A percentile compares a stretch with the other conserved stretches of the same genome.
Conservation (phyloP, 2,797 vertebrate species). For the Dipus sagitta region DNA sequence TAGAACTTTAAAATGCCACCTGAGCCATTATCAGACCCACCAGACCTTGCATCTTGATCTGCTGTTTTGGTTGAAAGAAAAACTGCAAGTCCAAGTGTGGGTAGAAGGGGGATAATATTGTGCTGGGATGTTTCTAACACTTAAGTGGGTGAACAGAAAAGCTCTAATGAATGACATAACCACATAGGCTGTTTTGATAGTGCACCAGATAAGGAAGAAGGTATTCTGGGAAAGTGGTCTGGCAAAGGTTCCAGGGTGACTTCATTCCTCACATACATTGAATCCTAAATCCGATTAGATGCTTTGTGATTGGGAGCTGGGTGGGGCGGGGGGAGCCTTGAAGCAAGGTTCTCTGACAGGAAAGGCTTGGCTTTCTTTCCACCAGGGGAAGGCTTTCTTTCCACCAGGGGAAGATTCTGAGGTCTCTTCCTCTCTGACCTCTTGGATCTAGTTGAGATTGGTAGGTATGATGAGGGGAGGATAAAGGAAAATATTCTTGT, state of each 20-base stretch:
- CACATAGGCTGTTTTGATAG: neutral
- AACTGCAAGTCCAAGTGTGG: neutral
- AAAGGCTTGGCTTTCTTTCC: neutral
- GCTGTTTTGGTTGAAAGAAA: neutral
- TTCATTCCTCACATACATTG: neutral
- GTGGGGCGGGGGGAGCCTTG: too few relatives aligned
- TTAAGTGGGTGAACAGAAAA: neutral
- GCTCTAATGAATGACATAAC: neutral
- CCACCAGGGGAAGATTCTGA: neutral
- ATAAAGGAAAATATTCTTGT: neutral
- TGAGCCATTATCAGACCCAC: neutral
- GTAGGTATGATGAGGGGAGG: neutral
- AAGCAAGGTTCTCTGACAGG: neutral
- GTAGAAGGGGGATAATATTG: neutral
- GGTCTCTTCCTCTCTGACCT: neutral
- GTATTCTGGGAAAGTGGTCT: neutral
- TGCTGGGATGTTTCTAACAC: neutral
- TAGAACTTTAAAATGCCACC: neutral
- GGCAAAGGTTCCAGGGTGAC: neutral
- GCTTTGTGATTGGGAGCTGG: neutral
- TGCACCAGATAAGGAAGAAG: neutral
- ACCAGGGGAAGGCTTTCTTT: neutral
- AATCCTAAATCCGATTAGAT: neutral
- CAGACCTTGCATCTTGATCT: neutral
- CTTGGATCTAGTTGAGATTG: neutral